Conservation (phyloP, 2,113 vertebrate genomes). For the Phycodurus eques region DNA sequence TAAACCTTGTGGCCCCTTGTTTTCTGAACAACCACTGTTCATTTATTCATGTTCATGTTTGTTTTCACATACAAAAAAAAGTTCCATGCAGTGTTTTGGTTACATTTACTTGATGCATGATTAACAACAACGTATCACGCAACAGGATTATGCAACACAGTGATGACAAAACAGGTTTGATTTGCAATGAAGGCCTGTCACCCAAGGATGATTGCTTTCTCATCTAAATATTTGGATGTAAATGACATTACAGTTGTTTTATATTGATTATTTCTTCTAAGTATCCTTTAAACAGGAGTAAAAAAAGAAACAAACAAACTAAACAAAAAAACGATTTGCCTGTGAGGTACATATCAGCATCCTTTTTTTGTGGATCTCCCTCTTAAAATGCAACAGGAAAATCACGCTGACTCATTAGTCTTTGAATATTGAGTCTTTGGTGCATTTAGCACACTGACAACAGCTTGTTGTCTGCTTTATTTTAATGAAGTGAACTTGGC, state of each 20-base stretch:
- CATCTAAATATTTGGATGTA: no score
- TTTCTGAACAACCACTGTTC: neutral
- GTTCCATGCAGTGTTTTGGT: neutral
- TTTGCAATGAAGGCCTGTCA: slow-evolving; percentile 6
- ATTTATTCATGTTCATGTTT: neutral
- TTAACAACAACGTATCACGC: slow-evolving; percentile 6
- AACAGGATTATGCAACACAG: slow-evolving; percentile 30
- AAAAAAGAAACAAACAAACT: neutral
- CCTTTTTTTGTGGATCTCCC: neutral
- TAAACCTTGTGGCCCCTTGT: slow-evolving; percentile 12
- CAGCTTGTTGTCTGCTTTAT: slow-evolving; percentile 29
- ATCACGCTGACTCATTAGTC: neutral
- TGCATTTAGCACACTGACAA: neutral
- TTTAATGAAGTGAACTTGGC: slow-evolving; percentile 29
- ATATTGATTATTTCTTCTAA: neutral
- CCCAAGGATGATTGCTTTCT: neutral
- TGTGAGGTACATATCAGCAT: neutral
- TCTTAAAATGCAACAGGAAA: slow-evolving; percentile 5
- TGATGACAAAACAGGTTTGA: slow-evolving; percentile 35
- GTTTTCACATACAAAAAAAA: neutral
- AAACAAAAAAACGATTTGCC: neutral
- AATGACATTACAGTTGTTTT: no score
- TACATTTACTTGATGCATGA: neutral
- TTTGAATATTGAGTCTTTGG: slow-evolving; percentile 1
- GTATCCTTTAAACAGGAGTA: neutral